These are phyloP conservation scores for Zaprionus ghesquierei DNA, from an alignment of 1,140 invertebrate species.

Conservation along the genomic window DNA sequence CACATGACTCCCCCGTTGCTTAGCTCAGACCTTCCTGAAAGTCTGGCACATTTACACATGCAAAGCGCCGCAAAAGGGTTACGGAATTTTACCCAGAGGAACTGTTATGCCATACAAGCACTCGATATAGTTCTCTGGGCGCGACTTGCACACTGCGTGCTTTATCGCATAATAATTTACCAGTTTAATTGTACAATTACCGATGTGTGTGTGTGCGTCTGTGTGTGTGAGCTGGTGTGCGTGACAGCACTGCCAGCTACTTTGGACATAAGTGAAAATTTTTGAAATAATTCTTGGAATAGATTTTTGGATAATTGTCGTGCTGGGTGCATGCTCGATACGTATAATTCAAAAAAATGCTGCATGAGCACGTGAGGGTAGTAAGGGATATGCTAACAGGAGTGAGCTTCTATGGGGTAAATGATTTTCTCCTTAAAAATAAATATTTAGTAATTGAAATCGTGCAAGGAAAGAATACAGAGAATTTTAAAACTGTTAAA, in stretches of 20 bases:
- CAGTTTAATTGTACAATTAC: conserved; percentile 76
- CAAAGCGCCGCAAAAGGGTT: conserved; percentile 44
- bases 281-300: conserved; percentile 58
- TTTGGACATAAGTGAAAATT: conserved; percentile 20
- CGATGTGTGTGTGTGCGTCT: conserved; percentile 17
- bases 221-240: conserved; percentile 7
- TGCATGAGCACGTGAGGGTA: background rate
- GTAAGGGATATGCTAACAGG: background rate
- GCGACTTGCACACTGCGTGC: conserved; percentile 65
- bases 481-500: no score
- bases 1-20: background rate
- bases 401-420: background rate
- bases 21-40: background rate
- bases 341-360: conserved; percentile 25
- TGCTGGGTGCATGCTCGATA: conserved; percentile 25
- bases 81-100: conserved; percentile 8
- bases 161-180: conserved; percentile 78
- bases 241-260: conserved; percentile 16
- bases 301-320: conserved; percentile 27
- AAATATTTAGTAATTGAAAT: background rate
- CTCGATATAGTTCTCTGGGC: conserved; percentile 19
- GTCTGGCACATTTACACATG: conserved; percentile 57
- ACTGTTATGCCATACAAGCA: background rate
- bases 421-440: background rate
- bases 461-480: background rate